These are phyloP conservation scores for Centroberyx gerrardi DNA, from an alignment of 2,797 vertebrate genomes.

Conservation along the genomic window DNA sequence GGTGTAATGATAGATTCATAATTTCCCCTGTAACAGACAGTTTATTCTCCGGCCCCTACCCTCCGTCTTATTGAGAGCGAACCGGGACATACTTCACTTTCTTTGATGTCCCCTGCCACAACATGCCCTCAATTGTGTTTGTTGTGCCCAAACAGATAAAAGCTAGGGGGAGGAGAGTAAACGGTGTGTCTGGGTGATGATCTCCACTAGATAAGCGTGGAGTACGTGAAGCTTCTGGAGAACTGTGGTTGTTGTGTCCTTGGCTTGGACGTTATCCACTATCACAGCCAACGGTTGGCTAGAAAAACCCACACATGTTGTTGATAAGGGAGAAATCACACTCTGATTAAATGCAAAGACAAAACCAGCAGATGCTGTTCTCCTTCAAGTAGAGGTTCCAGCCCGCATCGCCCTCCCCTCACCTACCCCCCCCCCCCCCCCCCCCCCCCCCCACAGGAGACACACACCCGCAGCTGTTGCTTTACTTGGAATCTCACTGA, in stretches of 20 bases:
- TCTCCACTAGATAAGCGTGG: slow-evolving; percentile 52
- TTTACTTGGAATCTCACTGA: slow-evolving; percentile 36
- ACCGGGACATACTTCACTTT: slow-evolving; percentile 40
- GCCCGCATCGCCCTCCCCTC: slow-evolving; percentile 28
- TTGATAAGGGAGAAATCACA: slow-evolving; percentile 50
- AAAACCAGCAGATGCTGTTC: slow-evolving; percentile 31
- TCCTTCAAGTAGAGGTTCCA: slow-evolving; percentile 39
- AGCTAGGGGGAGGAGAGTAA: slow-evolving; percentile 38
- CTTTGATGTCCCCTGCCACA: slow-evolving; percentile 27
- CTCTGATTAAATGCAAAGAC: slow-evolving; percentile 51
- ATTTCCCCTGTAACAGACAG: slow-evolving; percentile 60
- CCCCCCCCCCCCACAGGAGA: slow-evolving; percentile 28
- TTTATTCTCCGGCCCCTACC: slow-evolving; percentile 46
- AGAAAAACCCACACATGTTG: slow-evolving; percentile 47
- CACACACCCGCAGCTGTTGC: slow-evolving; percentile 42
- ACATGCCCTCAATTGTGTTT: slow-evolving; percentile 32
- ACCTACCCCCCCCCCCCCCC: slow-evolving; percentile 18
- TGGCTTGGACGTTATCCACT: slow-evolving; percentile 53
- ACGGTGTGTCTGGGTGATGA: slow-evolving; percentile 43
- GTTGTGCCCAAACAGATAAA: slow-evolving; percentile 48
- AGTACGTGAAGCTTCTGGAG: slow-evolving; percentile 33
- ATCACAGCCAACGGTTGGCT: slow-evolving; percentile 52
- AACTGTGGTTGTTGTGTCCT: slow-evolving; percentile 39
- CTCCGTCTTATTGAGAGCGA: slow-evolving; percentile 41
- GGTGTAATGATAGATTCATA: slow-evolving; percentile 69